Base-by-base conservation (phyloP, 2,888 invertebrate species). In the Pyrrhosoma nymphula region DNA sequence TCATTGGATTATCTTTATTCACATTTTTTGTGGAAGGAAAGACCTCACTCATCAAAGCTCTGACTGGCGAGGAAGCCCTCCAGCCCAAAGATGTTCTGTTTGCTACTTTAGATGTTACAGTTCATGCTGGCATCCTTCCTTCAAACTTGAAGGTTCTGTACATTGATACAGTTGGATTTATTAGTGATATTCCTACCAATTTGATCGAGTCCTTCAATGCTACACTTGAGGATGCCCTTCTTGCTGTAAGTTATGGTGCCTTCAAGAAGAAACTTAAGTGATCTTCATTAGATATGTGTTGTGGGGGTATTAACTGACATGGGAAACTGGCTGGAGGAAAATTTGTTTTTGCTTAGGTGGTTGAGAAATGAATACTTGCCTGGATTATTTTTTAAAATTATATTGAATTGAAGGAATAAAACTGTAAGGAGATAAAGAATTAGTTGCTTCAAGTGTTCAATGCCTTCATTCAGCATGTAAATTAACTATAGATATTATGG, bases 151-250 rank as follows among this genome's bases (percentile, higher is more conserved):
- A 98, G 96, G 97, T 98, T 23, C 97, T 98, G 0, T 98, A 98
- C 96, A 98, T 99, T 96, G 99, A 99, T 96, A 99, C 99, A 0
- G 98, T 99, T 82, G 99, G 99, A 0, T 99, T 99, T 96, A 98
- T 99, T 96, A 98, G 98, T 10, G 98, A 99, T 96, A 98, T 99
- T 95, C 99, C 99, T 0, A 98, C 98, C 0, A 97, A 97, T 95
- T 97, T 99, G 88, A 98, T 99, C 69, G 98, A 98, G 96, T 98
- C 99, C 95, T 99, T 99, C 96, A 97, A 98, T 93, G 98, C 98
- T 0, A 99, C 99, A 0, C 97, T 99, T 95, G 98, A 98, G 96
- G 99, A 99, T 97, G 98, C 98, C 0, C 97, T 98, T 96, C 96
- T 98, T 96, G 98, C 99, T 88, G 98, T 97, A 97, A 96, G 96